A percentile compares a stretch with the other conserved stretches of the same genome.
These are phyloP conservation scores for Malurus melanocephalus DNA, from an alignment of 2,113 vertebrate species.

Conservation along the genomic window DNA sequence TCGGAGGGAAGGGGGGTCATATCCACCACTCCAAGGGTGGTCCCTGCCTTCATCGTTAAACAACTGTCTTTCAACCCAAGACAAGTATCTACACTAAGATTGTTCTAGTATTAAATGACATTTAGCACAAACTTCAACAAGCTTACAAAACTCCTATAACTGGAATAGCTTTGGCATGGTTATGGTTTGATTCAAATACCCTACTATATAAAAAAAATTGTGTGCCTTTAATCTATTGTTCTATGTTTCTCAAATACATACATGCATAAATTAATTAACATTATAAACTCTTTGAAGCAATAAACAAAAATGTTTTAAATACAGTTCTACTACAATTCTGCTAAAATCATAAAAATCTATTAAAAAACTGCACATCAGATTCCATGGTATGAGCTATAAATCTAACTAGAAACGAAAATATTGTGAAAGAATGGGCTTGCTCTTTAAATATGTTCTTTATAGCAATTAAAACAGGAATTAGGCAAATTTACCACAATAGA, in stretches of 20 bases:
- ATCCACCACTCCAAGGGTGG: no score
- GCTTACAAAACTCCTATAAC: not conserved
- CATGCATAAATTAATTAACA: not conserved
- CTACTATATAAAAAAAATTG: rapidly evolving
- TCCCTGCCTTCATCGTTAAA: no score
- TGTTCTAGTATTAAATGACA: not conserved
- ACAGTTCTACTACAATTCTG: not conserved
- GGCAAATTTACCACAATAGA: not conserved
- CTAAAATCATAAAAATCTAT: not conserved
- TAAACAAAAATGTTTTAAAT: not conserved
- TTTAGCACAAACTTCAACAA: not conserved
- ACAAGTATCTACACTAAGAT: not conserved
- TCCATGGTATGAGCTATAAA: not conserved
- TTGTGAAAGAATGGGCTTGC: rapidly evolving
- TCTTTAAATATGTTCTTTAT: not conserved
- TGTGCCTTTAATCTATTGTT: not conserved
- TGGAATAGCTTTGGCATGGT: not conserved
- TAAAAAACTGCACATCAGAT: not conserved
- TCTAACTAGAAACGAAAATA: not conserved
- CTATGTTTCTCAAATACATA: not conserved
- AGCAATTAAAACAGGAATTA: not conserved
- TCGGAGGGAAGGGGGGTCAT: no score
- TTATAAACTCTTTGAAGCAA: not conserved
- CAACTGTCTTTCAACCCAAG: no score
- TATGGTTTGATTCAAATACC: not conserved